A percentile compares a stretch with the other conserved stretches of the same genome.
Conservation (phyloP, 2,113 vertebrate genomes). For the Lamprotornis superbus region DNA sequence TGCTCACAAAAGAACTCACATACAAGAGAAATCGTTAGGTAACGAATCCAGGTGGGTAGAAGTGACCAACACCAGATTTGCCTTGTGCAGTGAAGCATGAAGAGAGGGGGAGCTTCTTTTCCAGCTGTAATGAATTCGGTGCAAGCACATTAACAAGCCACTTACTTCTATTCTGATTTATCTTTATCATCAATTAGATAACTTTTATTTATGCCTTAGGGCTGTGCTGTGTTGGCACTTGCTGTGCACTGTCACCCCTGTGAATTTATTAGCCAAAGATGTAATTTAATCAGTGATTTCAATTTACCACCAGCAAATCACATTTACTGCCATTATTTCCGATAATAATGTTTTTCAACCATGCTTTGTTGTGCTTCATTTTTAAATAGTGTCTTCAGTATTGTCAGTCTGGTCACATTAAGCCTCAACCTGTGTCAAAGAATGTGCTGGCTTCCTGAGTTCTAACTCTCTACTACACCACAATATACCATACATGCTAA, state of each 20-base stretch:
- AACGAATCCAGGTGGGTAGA: neutral
- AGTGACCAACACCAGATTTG: neutral
- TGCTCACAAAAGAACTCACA: neutral
- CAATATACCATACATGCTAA: neutral
- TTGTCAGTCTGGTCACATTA: constrained; percentile 15
- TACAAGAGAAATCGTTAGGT: neutral
- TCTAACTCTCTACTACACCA: constrained; percentile 2
- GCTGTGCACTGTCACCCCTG: constrained; percentile 52
- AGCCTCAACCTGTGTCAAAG: neutral
- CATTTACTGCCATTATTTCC: constrained; percentile 52
- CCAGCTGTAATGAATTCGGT: constrained; percentile 45
- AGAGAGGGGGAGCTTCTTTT: constrained; percentile 6
- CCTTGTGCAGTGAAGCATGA: neutral
- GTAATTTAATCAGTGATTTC: constrained; percentile 77
- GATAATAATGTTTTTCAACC: constrained; percentile 43
- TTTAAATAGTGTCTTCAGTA: constrained; percentile 17
- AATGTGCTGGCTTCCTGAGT: neutral
- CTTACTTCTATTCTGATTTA: constrained; percentile 63
- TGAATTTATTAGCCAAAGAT: constrained; percentile 70
- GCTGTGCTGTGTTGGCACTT: constrained; percentile 52
- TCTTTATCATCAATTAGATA: constrained; percentile 72
- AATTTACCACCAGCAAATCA: constrained; percentile 72
- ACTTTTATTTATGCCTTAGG: constrained; percentile 69
- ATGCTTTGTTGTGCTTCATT: neutral
- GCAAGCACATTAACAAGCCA: constrained; percentile 53